A percentile compares a stretch with the other conserved stretches of the same genome.
Conservation (phyloP, 1,140 invertebrate species). For the Pseudomyrmex dendroicus region DNA sequence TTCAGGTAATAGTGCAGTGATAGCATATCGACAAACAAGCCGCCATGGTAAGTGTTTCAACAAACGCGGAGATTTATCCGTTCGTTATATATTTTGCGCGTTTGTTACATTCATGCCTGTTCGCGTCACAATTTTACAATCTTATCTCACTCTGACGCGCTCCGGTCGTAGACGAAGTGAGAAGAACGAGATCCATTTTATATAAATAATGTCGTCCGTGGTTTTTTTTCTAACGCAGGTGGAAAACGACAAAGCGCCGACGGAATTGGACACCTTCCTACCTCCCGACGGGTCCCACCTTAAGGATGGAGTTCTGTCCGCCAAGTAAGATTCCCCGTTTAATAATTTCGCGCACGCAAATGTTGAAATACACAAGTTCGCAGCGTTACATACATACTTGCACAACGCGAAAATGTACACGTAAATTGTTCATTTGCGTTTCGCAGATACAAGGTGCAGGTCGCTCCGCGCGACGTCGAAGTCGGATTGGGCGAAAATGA, state of each 20-base stretch:
- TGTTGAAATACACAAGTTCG: neutral
- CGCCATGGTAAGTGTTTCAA: constrained; percentile 42
- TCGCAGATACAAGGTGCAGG: constrained; percentile 88
- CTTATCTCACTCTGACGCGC: neutral
- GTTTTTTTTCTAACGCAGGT: constrained; percentile 65
- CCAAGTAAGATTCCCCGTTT: constrained; percentile 74
- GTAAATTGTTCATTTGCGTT: constrained; percentile 70
- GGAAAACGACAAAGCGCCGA: constrained; percentile 79
- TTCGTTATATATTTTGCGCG: neutral
- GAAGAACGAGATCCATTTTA: neutral
- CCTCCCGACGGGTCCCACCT: constrained; percentile 86
- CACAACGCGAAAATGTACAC: too few species aligned
- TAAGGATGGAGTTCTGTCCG: constrained; percentile 80
- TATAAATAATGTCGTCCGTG: neutral
- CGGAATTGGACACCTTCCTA: constrained; percentile 89
- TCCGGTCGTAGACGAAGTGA: too few species aligned
- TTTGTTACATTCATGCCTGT: constrained; percentile 5
- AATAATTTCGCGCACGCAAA: neutral
- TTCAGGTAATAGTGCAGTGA: constrained; percentile 9
- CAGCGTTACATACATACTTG: too few species aligned
- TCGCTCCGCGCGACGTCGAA: constrained; percentile 84
- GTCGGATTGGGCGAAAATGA: constrained; percentile 82
- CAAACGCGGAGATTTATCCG: neutral
- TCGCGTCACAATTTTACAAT: neutral
- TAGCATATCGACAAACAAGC: neutral